phyloP scores from a whole-genome alignment of 2,113 vertebrate genomes.

The Blennius ocellaris region DNA sequence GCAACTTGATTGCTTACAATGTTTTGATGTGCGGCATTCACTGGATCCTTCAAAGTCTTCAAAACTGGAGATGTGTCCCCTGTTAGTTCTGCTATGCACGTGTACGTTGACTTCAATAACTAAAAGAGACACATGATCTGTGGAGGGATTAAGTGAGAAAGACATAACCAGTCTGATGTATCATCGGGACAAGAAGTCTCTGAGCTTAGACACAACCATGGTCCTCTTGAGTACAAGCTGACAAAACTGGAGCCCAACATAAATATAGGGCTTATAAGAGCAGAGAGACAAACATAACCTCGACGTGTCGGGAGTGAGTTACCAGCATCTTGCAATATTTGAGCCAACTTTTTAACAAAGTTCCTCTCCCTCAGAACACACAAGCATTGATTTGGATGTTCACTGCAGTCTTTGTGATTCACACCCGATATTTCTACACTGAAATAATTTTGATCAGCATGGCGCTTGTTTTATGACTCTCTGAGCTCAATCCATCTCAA shows the following conservation, averaged over 20 bases:
- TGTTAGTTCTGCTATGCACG: constrained; percentile 1
- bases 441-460: constrained; percentile 26
- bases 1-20: not conserved
- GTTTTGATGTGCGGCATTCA: not conserved
- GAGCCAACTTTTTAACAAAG: constrained; percentile 41
- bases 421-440: constrained; percentile 35
- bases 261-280: constrained; percentile 57
- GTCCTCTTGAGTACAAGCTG: constrained; percentile 34
- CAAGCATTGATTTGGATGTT: constrained; percentile 21
- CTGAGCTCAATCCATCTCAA: constrained; percentile 23
- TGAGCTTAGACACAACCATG: constrained; percentile 37
- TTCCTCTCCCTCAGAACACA: constrained; percentile 8
- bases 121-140: constrained; percentile 22
- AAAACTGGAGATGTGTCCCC: not conserved
- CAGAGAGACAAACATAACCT: constrained; percentile 25
- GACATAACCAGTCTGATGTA: constrained; percentile 35
- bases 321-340: constrained; percentile 37
- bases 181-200: constrained; percentile 25
- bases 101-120: constrained; percentile 5
- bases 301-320: constrained; percentile 32
- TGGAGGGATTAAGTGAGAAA: constrained; percentile 26
- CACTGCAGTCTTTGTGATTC: constrained; percentile 23
- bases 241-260: constrained; percentile 36
- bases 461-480: constrained; percentile 24
- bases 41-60: not conserved